Percentiles rank a stretch among this genome's conserved stretches.
phyloP scores from a whole-genome alignment of 2,113 vertebrate genomes.

The Limnothrissa miodon region DNA sequence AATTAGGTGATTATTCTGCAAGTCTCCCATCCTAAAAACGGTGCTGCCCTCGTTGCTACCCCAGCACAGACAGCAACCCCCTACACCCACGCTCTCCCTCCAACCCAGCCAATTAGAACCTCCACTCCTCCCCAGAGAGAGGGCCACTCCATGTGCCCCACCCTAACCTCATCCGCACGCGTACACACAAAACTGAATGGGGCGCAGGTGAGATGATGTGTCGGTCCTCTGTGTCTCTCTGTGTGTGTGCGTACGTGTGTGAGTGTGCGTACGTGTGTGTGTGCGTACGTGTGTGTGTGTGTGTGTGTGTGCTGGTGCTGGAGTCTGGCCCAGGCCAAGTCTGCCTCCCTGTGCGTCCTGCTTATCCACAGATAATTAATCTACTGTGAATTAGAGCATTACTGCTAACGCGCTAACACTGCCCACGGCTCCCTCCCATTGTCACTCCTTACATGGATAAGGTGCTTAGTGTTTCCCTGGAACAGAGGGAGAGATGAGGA shows the following conservation, averaged over 20 bases:
- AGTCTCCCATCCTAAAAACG: background rate
- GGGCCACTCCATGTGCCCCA: background rate
- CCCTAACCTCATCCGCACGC: background rate
- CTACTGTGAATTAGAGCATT: slow-evolving; percentile 71
- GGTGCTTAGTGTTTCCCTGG: slow-evolving; percentile 65
- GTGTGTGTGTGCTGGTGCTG: slow-evolving; percentile 9
- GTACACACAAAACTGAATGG: background rate
- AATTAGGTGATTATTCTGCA: background rate
- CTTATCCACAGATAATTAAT: slow-evolving; percentile 73
- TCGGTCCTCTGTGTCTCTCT: background rate
- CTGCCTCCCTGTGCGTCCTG: slow-evolving; percentile 23
- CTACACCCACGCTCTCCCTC: background rate
- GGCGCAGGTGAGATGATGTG: background rate
- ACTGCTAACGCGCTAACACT: slow-evolving; percentile 64
- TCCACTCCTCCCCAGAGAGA: background rate
- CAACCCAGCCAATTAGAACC: background rate
- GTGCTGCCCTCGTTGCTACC: background rate
- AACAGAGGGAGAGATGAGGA: slow-evolving; percentile 13
- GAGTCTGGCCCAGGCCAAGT: background rate
- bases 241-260: background rate
- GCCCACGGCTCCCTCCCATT: slow-evolving; percentile 65
- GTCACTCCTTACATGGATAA: slow-evolving; percentile 70
- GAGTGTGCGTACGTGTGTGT: background rate
- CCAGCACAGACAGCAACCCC: background rate
- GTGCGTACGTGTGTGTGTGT: too few relatives aligned